phyloP scores from a whole-genome alignment of 2,888 invertebrate genomes.

The Chaetoderma sp. region DNA sequence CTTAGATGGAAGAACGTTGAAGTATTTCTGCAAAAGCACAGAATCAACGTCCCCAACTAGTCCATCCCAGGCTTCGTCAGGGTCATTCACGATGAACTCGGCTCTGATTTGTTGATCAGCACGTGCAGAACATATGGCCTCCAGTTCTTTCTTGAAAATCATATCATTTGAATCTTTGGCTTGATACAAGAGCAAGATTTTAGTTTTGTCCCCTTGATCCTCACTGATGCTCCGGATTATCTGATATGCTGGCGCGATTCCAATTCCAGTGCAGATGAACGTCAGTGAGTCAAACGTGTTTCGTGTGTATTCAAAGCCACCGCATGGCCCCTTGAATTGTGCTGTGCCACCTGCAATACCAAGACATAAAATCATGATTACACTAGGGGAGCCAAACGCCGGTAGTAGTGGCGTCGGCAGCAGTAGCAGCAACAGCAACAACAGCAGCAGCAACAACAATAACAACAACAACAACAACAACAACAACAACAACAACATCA shows the following conservation, averaged over 20 bases:
- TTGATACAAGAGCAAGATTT: neutral
- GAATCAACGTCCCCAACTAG: neutral
- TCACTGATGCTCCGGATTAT: neutral
- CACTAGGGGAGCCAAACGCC: too few species aligned
- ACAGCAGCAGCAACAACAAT: too few species aligned
- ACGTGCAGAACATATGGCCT: neutral
- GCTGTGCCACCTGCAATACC: neutral
- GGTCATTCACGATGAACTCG: neutral
- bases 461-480: too few species aligned
- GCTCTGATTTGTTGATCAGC: neutral
- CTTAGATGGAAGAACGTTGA: neutral
- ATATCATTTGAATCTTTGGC: neutral
- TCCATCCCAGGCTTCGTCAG: neutral
- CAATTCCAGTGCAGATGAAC: neutral
- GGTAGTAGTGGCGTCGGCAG: too few species aligned
- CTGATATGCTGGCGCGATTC: neutral
- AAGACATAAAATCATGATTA: too few species aligned
- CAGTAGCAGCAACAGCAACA: too few species aligned
- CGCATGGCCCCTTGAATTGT: neutral
- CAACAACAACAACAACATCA: too few species aligned
- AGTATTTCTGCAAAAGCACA: neutral
- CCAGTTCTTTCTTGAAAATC: constrained; percentile 5
- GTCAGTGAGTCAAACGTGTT: neutral
- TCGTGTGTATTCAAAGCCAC: neutral
- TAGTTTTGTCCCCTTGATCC: neutral